A percentile compares a stretch with the other conserved stretches of the same genome.
Conservation (phyloP, 2,888 invertebrate species). For the Heteromurus nitidus region DNA sequence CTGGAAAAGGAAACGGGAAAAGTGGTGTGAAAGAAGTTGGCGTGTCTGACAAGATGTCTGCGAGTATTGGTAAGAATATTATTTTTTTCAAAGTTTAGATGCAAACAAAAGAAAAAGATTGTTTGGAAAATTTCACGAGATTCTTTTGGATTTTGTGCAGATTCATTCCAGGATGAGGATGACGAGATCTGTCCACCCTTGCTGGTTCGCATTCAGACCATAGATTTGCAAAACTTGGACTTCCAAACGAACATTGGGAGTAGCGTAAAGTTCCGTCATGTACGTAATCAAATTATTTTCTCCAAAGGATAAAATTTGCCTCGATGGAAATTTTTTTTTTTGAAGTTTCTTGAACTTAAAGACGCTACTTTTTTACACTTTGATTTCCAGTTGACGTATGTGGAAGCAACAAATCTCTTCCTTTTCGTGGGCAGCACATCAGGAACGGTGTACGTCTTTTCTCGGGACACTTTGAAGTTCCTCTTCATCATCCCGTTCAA, state of each 20-base stretch:
- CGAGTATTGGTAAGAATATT: background rate
- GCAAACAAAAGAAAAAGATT: background rate
- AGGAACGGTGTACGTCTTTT: slow-evolving; percentile 71
- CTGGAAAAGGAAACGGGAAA: too few species aligned
- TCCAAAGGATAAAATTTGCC: too few species aligned
- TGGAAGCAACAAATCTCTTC: slow-evolving; percentile 71
- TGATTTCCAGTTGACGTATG: slow-evolving; percentile 69
- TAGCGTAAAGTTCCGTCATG: slow-evolving; percentile 53
- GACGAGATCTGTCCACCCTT: slow-evolving; percentile 64
- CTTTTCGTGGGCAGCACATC: slow-evolving; percentile 71
- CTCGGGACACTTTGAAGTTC: slow-evolving; percentile 69
- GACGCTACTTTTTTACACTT: too few species aligned
- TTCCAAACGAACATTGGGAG: slow-evolving; percentile 60
- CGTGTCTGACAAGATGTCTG: slow-evolving; percentile 7
- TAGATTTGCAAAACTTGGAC: slow-evolving; percentile 69
- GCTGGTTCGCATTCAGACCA: slow-evolving; percentile 70
- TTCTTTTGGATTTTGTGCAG: slow-evolving; percentile 1
- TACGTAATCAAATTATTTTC: slow-evolving; percentile 17
- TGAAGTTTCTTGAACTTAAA: too few species aligned
- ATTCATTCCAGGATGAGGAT: slow-evolving; percentile 25
- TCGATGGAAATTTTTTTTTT: too few species aligned
- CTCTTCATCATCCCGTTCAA: slow-evolving; percentile 72
- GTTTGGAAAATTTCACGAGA: background rate
- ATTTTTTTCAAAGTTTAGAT: too few species aligned
- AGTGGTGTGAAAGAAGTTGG: too few species aligned